Conservation (phyloP, 2,113 vertebrate genomes). For the Eudyptes chrysolophus region DNA sequence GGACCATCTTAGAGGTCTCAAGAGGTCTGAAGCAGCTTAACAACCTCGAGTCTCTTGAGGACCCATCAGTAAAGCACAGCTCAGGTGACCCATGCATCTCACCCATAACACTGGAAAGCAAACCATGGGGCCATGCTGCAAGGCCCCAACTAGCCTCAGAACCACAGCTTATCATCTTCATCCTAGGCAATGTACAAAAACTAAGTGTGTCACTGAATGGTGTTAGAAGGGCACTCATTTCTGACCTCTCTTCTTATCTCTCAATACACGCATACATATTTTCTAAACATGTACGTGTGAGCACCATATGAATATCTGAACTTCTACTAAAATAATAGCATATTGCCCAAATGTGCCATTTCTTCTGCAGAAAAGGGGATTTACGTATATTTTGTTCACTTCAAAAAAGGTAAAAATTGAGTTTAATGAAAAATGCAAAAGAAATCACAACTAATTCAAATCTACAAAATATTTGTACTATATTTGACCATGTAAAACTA, state of each 20-base stretch:
- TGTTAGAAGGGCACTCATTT: background rate
- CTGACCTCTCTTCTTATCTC: background rate
- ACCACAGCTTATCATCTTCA: background rate
- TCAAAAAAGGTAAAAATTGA: background rate
- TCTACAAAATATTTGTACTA: background rate
- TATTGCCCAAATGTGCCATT: background rate
- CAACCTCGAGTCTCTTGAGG: background rate
- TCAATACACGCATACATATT: fast-evolving
- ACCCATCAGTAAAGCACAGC: background rate
- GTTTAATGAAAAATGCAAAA: background rate
- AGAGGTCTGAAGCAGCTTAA: background rate
- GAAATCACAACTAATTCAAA: background rate
- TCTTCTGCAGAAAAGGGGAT: background rate
- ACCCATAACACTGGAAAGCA: fast-evolving
- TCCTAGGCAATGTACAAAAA: background rate
- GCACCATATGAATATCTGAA: background rate
- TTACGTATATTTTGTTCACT: background rate
- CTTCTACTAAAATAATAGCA: background rate
- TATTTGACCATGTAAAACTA: background rate
- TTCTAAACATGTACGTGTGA: fast-evolving
- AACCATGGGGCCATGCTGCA: background rate
- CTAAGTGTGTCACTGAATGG: background rate
- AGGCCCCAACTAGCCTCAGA: background rate
- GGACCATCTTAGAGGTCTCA: background rate
- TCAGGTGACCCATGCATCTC: background rate